A percentile compares a stretch with the other conserved stretches of the same genome.
phyloP scores from a whole-genome alignment of 2,888 invertebrate species.

The Ophion ventricosus region DNA sequence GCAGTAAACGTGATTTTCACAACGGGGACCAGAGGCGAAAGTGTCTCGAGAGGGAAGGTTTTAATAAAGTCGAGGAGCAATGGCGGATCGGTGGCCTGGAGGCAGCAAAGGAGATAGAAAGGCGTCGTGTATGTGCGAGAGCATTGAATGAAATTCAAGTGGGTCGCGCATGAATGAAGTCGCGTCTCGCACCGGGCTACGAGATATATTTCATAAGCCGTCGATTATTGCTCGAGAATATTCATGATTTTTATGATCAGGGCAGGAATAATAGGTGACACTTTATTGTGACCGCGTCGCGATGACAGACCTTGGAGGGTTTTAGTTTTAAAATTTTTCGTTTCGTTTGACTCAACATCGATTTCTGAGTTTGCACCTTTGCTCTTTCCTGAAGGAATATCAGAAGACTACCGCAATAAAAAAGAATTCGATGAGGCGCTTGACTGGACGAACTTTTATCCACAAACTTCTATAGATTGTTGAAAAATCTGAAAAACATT shows the following conservation, averaged over 20 bases:
- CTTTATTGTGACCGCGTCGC: not conserved
- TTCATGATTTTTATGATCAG: constrained; percentile 5
- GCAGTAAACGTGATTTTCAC: constrained; percentile 31
- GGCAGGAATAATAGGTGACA: not conserved
- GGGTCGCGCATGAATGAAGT: constrained; percentile 80
- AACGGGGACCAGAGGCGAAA: constrained; percentile 36
- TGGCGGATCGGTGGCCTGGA: constrained; percentile 48
- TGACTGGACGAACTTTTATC: too few species aligned
- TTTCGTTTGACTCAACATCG: too few species aligned
- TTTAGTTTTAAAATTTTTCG: too few species aligned
- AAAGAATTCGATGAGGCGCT: too few species aligned
- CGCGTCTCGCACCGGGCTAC: constrained; percentile 55
- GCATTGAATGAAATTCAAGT: constrained; percentile 79
- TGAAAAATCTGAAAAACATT: too few species aligned
- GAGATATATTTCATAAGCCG: constrained; percentile 16
- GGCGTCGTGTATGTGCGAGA: constrained; percentile 66
- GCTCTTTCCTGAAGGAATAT: too few species aligned
- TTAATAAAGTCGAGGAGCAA: constrained; percentile 43
- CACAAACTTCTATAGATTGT: too few species aligned
- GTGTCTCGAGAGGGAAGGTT: constrained; percentile 26
- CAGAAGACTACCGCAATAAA: too few species aligned
- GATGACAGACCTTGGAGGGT: too few species aligned
- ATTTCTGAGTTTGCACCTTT: too few species aligned
- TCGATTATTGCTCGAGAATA: constrained; percentile 24
- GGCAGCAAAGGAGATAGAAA: constrained; percentile 70